Conservation (phyloP, 2,113 vertebrate species). For the Sorex fumeus region DNA sequence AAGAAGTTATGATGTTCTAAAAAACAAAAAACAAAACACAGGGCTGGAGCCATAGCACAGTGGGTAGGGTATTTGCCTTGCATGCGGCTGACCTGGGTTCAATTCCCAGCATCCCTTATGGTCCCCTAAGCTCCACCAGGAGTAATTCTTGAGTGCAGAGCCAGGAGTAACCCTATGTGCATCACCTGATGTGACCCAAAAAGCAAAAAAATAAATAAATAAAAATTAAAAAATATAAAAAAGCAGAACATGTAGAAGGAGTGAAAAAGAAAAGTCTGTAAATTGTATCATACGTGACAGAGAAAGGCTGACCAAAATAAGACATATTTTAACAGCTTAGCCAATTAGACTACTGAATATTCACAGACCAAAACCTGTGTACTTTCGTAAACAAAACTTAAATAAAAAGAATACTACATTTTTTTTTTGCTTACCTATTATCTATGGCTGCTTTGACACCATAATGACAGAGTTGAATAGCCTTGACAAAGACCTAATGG, state of each 20-base stretch:
- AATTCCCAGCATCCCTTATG: too few relatives aligned
- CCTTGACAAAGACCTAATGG: background rate
- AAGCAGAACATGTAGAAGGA: background rate
- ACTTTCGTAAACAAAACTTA: slow-evolving; percentile 34
- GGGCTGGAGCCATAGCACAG: too few relatives aligned
- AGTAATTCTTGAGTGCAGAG: too few relatives aligned
- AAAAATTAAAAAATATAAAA: too few relatives aligned
- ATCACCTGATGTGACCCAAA: too few relatives aligned
- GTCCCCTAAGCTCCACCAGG: too few relatives aligned
- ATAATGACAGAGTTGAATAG: background rate
- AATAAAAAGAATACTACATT: background rate
- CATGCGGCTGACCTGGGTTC: too few relatives aligned
- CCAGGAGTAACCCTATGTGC: too few relatives aligned
- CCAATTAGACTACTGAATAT: background rate
- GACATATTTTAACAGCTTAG: background rate
- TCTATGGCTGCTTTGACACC: background rate
- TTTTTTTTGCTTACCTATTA: background rate
- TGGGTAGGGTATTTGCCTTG: too few relatives aligned
- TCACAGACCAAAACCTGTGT: background rate
- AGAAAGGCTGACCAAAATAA: background rate
- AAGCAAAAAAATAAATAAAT: too few relatives aligned
- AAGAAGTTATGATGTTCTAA: background rate
- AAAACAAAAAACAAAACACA: too few relatives aligned
- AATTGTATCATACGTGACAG: background rate
- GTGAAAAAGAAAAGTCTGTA: background rate